A percentile compares a stretch with the other conserved stretches of the same genome.
phyloP scores from a whole-genome alignment of 2,888 invertebrate species.

The Archaeoteleia sp. region DNA sequence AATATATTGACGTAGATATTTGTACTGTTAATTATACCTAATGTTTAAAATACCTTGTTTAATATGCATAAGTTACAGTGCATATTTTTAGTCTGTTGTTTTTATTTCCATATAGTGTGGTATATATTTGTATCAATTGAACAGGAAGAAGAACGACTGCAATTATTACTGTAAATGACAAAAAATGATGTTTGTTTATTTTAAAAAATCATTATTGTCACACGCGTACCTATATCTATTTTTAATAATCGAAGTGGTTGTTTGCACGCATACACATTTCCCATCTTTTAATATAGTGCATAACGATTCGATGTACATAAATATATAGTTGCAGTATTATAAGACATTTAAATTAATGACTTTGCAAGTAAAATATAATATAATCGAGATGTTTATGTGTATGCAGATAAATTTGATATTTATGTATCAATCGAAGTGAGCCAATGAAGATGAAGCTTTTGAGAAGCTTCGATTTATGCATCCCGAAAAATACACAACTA shows the following conservation, averaged over 20 bases:
- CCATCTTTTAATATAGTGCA: not conserved
- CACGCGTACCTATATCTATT: not conserved
- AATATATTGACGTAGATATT: constrained; percentile 3
- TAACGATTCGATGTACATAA: constrained; percentile 26
- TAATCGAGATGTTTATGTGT: constrained; percentile 24
- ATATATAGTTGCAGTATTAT: constrained; percentile 32
- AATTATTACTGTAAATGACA: too few relatives aligned
- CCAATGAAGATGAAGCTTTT: constrained; percentile 8
- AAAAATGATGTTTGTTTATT: not conserved
- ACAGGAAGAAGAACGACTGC: too few relatives aligned
- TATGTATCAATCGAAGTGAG: constrained; percentile 1
- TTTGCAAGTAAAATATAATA: too few relatives aligned
- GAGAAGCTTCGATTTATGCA: not conserved
- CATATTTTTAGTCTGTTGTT: too few relatives aligned
- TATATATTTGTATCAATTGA: too few relatives aligned
- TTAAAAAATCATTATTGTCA: not conserved
- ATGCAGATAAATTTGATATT: not conserved
- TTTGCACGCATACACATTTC: constrained; percentile 10
- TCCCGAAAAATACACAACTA: constrained; percentile 8
- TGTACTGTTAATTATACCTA: constrained; percentile 2
- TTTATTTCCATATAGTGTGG: too few relatives aligned
- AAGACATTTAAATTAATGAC: constrained; percentile 19
- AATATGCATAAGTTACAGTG: too few relatives aligned
- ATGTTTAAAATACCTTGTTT: too few relatives aligned
- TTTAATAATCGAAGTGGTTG: constrained; percentile 2